Conservation (phyloP, 2,113 vertebrate species). For the Rhinoderma darwinii region DNA sequence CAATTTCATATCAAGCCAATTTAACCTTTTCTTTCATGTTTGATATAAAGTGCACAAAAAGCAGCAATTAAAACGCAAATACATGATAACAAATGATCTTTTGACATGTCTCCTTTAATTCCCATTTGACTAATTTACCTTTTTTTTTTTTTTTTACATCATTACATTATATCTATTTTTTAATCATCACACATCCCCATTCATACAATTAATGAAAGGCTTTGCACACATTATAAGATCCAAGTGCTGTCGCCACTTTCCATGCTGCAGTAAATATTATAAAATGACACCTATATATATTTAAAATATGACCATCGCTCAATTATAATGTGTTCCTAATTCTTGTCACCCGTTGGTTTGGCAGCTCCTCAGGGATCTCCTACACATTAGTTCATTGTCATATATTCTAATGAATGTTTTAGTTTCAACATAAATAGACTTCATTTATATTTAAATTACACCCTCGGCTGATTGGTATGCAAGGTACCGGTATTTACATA, state of each 20-base stretch:
- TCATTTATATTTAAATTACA: slow-evolving; percentile 84
- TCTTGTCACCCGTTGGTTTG: slow-evolving; percentile 36
- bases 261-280: slow-evolving; percentile 11
- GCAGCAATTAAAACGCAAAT: background rate
- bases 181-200: slow-evolving; percentile 20
- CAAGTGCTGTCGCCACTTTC: slow-evolving; percentile 20
- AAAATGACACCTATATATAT: slow-evolving; percentile 51
- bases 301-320: slow-evolving; percentile 28
- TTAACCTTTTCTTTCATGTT: no score
- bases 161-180: slow-evolving; percentile 7
- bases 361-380: slow-evolving; percentile 59
- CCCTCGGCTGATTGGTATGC: slow-evolving; percentile 82
- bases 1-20: no score
- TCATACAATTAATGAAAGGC: slow-evolving; percentile 44
- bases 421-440: slow-evolving; percentile 75
- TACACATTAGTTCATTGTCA: slow-evolving; percentile 75
- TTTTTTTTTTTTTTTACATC: background rate
- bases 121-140: background rate
- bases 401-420: slow-evolving; percentile 71
- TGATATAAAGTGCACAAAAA: background rate
- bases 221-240: slow-evolving; percentile 47
- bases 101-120: background rate
- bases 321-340: slow-evolving; percentile 52
- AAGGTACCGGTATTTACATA: slow-evolving; percentile 74
- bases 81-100: background rate